Conservation (phyloP, 1,140 invertebrate genomes). For the Tetragonula clypearis region DNA sequence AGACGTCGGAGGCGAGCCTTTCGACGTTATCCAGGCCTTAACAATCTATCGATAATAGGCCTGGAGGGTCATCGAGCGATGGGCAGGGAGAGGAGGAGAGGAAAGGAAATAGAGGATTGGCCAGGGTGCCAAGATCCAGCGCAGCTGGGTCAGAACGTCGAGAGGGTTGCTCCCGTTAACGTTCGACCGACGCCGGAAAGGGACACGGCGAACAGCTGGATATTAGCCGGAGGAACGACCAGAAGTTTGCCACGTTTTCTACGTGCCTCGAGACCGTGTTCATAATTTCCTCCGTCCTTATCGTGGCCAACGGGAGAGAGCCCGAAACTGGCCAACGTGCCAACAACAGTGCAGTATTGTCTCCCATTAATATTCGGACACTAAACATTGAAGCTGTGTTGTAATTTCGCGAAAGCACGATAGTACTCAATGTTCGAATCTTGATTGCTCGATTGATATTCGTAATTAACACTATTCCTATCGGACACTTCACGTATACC, state of each 20-base stretch:
- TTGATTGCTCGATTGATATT: too few relatives aligned
- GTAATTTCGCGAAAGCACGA: too few relatives aligned
- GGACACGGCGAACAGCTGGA: slow-evolving; percentile 10
- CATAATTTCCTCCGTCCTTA: slow-evolving; percentile 28
- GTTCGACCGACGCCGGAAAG: slow-evolving; percentile 49
- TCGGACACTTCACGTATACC: too few relatives aligned
- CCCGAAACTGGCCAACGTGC: slow-evolving; percentile 30
- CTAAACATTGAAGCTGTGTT: too few relatives aligned
- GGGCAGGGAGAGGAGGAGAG: not conserved
- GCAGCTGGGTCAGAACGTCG: slow-evolving; percentile 63
- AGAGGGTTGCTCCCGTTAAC: slow-evolving; percentile 67
- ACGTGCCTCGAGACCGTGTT: slow-evolving; percentile 49
- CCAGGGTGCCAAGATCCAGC: slow-evolving; percentile 67
- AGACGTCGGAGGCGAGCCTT: too few relatives aligned
- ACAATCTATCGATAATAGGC: slow-evolving; percentile 54
- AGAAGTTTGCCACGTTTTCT: slow-evolving; percentile 33
- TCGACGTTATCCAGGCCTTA: slow-evolving; percentile 38
- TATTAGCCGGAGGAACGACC: not conserved
- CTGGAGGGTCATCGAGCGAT: slow-evolving; percentile 46
- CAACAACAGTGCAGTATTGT: slow-evolving; percentile 23
- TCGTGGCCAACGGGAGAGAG: not conserved
- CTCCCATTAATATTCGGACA: too few relatives aligned
- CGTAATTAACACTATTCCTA: too few relatives aligned
- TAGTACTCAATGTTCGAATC: too few relatives aligned
- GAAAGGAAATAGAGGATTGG: slow-evolving; percentile 62